Evolutionary conservation across 2,888 invertebrate species (phyloP).

Genomic region (Kryphioiulus occultus): DNA sequence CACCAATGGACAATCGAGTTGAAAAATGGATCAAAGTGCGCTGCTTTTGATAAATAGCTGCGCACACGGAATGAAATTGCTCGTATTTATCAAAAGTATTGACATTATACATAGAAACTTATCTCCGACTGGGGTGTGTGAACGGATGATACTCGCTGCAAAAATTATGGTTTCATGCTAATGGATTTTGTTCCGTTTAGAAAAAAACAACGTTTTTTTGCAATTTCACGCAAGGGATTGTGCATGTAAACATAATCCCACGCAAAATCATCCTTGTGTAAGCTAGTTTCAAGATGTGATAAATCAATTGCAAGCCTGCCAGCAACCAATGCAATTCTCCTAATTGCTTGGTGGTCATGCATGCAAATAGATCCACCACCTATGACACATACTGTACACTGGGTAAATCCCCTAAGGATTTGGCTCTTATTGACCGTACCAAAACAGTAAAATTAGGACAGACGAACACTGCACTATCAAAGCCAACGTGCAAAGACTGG

Average conservation of each 20-base stretch:
- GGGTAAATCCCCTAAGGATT: background rate
- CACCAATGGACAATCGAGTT: background rate
- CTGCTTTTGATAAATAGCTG: background rate
- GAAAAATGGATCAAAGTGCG: background rate
- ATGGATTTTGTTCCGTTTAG: background rate
- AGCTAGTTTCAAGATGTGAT: background rate
- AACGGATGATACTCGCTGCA: background rate
- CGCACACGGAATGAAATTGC: background rate
- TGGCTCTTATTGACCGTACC: background rate
- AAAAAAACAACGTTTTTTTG: background rate
- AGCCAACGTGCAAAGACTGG: background rate
- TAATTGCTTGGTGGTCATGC: background rate
- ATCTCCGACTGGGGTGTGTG: background rate
- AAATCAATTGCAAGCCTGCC: background rate
- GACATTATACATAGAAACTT: background rate
- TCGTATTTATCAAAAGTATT: background rate
- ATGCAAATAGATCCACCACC: constrained; percentile 26
- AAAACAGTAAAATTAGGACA: background rate
- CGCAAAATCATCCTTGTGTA: background rate
- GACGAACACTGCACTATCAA: background rate
- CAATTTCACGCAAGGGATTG: too few relatives aligned
- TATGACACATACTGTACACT: background rate
- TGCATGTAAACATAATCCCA: background rate
- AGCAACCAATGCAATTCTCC: background rate
- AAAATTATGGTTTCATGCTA: background rate